Evolutionary conservation across 2,888 invertebrate species (phyloP), one percentile per base, ranked within the genome.

Genomic region (Phyto melanocephala): DNA sequence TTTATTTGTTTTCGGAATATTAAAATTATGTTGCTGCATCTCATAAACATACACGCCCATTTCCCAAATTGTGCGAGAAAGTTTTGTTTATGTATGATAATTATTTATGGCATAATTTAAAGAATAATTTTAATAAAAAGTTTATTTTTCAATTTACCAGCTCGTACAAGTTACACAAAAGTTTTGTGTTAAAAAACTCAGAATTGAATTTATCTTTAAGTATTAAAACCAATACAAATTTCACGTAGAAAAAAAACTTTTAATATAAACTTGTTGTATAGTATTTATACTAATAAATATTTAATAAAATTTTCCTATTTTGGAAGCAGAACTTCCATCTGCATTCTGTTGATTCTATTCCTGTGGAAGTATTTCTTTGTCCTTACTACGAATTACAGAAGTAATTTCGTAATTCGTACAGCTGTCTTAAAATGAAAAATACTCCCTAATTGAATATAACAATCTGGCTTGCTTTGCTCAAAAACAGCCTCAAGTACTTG

Each of bases 401-500:
- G 33, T 52, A 52, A 62, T 42, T 35, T 60, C 42, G 50, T 62
- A 77, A 62, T 24, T 62, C 24, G 11, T 45, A 8, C 24, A 22
- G 35, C 24, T 47, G n/a, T 22, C 33, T 2, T 54, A 15, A 45
- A 37, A 67, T 11, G 2, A 65, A 15, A 65, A 63, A 11, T 42
- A 42, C 37, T 42, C 54, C 56, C 8, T 75, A 65, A 80, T 76
- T 76, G 65, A 76, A 76, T 71, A 65, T 17, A 71, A 33, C 10
- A 37, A 28, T 65, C 6, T 11, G 2, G 6, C 35, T 15, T 60
- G 17, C 6, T 52, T 40, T 6, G 24, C 24, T 40, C 10, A 20
- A 7, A 0, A 24, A 20, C 45, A 60, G 4, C 28, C 33, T 42
- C 28, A 33, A 15, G 15, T 11, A 5, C 37, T 63, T n/a, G 11